Base-by-base conservation (phyloP, 2,888 invertebrate genomes). In the Andrena flavipes region DNA sequence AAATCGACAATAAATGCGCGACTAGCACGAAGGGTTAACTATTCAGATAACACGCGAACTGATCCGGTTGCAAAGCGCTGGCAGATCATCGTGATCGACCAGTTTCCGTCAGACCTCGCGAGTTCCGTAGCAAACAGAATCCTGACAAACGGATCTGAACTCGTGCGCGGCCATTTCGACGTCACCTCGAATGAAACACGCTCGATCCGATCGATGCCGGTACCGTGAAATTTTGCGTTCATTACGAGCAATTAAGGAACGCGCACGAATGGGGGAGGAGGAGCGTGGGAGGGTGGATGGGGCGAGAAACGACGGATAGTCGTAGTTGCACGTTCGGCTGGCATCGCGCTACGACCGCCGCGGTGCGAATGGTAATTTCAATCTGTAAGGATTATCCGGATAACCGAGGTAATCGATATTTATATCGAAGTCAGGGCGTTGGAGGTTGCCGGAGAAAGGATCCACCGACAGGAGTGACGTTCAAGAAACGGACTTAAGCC, bases 371-470 rank as follows among this genome's bases (percentile, higher is more conserved):
- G 88, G 90, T 91, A 91, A 91, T 91, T 91, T 92, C 91, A 91
- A 91, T 92, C 91, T 90, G 85, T 87, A 86, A 85, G 90, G 91
- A 92, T 92, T 89, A 92, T 92, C 92, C 91, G 90, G 91, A 91
- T 91, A 89, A 91, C 88, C 84, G 87, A 76, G 88, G 87, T 91
- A 91, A 91, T 92, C 91, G 91, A 91, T 92, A 92, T 92, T 92
- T 92, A 91, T 90, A 90, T 89, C 88, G 86, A 83, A 85, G 83
- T 60, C 65, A 23, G 76, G 62, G 30, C 67, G 72, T 30, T 56
- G 73, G 48, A 49, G 54, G 68, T 35, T 6, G 8, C 30, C 10
- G 60, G 70, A 70, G 77, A 82, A 86, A 80, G 76, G 75, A 81
- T 60, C 59, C 65, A 65, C 69, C 80, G 59, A 72, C 59, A 60